Conservation (phyloP, 1,140 invertebrate genomes). For the Orussus abietinus region DNA sequence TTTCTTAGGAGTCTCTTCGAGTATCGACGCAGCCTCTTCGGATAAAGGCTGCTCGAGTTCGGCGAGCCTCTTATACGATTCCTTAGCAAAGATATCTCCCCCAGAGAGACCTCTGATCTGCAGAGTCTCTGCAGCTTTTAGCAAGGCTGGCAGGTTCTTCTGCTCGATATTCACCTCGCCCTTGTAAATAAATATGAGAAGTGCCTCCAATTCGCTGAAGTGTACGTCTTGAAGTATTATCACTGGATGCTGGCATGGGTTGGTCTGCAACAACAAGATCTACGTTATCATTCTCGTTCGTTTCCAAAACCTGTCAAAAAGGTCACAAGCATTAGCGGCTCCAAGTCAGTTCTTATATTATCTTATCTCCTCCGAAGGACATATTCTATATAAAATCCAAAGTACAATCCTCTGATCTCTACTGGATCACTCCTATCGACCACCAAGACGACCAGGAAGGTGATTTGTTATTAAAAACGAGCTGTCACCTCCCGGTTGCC, state of each 20-base stretch:
- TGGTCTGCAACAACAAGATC: conserved; percentile 63
- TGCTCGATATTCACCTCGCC: conserved; percentile 67
- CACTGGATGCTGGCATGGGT: conserved; percentile 65
- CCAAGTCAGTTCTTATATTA: too few relatives aligned
- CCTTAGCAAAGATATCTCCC: conserved; percentile 44
- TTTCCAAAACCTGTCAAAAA: background rate
- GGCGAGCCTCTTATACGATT: conserved; percentile 39
- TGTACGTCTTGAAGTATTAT: conserved; percentile 66
- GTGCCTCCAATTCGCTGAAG: conserved; percentile 57
- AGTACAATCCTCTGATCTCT: too few relatives aligned
- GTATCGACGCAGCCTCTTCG: conserved; percentile 15
- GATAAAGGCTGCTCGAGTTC: conserved; percentile 32
- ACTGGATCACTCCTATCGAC: too few relatives aligned
- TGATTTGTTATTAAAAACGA: too few relatives aligned
- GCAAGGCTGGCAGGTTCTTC: conserved; percentile 58
- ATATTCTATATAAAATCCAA: too few relatives aligned
- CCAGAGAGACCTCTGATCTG: conserved; percentile 63
- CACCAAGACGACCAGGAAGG: too few relatives aligned
- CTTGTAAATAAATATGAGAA: conserved; percentile 65
- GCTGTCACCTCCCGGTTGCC: too few relatives aligned
- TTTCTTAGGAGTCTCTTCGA: conserved; percentile 34
- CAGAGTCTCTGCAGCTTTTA: conserved; percentile 62
- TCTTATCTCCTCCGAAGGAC: too few relatives aligned
- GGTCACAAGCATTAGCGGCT: too few relatives aligned
- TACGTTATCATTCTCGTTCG: too few relatives aligned